Conservation (phyloP, 1,140 invertebrate species). For the Drosophila novamexicana region DNA sequence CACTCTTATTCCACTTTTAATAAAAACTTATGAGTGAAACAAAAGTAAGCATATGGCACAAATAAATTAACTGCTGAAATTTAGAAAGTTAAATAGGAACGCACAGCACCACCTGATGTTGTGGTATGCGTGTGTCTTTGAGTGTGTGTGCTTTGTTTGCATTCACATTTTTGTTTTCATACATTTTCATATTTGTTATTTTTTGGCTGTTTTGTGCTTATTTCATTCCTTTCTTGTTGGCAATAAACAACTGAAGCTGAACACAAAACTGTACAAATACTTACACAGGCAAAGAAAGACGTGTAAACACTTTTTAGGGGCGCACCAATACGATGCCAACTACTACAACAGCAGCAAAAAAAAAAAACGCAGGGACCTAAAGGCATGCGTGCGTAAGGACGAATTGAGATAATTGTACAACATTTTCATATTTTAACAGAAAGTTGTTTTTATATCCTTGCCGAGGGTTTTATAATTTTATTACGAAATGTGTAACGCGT, state of each 20-base stretch:
- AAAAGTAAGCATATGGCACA: slow-evolving; percentile 39
- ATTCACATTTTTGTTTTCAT: slow-evolving; percentile 28
- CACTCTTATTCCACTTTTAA: slow-evolving; percentile 24
- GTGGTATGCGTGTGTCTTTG: background rate
- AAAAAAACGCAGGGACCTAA: slow-evolving; percentile 11
- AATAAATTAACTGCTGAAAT: slow-evolving; percentile 47
- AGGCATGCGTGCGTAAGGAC: slow-evolving; percentile 66
- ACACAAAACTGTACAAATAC: slow-evolving; percentile 32
- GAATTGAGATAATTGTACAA: slow-evolving; percentile 82
- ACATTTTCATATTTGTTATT: slow-evolving; percentile 11
- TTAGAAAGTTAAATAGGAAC: slow-evolving; percentile 8
- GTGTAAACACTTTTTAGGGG: slow-evolving; percentile 21
- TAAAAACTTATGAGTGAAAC: slow-evolving; percentile 26
- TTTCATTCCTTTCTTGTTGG: slow-evolving; percentile 28
- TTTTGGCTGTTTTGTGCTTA: slow-evolving; percentile 25
- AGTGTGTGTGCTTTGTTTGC: slow-evolving; percentile 8
- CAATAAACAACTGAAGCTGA: slow-evolving; percentile 59
- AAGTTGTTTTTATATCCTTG: no score
- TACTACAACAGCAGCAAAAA: slow-evolving; percentile 30
- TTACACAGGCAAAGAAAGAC: slow-evolving; percentile 5
- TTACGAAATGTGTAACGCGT: no score
- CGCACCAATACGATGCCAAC: slow-evolving; percentile 17
- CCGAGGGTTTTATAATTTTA: no score
- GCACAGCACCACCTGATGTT: slow-evolving; percentile 26
- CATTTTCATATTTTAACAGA: slow-evolving; percentile 66